phyloP scores from a whole-genome alignment of 2,888 invertebrate species.

The Magallana nippona region DNA sequence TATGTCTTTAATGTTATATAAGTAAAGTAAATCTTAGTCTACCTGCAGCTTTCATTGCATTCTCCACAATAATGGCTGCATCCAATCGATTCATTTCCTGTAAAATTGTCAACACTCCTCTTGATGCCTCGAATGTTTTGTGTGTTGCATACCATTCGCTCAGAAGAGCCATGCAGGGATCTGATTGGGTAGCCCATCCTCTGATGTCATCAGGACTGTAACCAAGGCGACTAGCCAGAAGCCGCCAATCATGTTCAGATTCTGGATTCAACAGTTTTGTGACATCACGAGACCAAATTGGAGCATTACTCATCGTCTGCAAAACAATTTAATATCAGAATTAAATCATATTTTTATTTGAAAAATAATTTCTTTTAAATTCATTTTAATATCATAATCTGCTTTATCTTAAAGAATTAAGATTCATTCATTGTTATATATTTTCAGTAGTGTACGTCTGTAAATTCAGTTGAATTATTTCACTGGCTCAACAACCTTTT shows the following conservation, averaged over 20 bases:
- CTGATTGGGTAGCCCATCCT: constrained; percentile 75
- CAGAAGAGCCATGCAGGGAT: constrained; percentile 77
- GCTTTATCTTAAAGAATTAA: background rate
- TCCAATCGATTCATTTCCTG: constrained; percentile 76
- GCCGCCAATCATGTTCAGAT: constrained; percentile 75
- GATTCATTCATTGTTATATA: background rate
- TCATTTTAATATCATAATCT: too few species aligned
- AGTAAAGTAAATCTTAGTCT: too few species aligned
- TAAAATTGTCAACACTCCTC: constrained; percentile 72
- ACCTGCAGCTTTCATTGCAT: constrained; percentile 73
- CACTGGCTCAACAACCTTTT: constrained; percentile 63
- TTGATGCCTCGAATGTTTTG: constrained; percentile 74
- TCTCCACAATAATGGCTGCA: constrained; percentile 74
- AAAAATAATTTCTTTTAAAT: too few species aligned
- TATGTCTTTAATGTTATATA: too few species aligned
- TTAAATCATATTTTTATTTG: too few species aligned
- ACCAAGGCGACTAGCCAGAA: constrained; percentile 75
- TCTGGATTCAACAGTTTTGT: constrained; percentile 73
- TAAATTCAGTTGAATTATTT: too few species aligned
- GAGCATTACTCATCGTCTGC: constrained; percentile 77
- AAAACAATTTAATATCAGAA: constrained; percentile 1
- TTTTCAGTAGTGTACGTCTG: too few species aligned
- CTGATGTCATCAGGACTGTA: constrained; percentile 76
- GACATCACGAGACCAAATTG: constrained; percentile 76
- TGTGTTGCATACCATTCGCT: constrained; percentile 78